These are phyloP conservation scores for Mionectes olivaceus DNA, from an alignment of 2,797 vertebrate genomes.

Conservation along the genomic window DNA sequence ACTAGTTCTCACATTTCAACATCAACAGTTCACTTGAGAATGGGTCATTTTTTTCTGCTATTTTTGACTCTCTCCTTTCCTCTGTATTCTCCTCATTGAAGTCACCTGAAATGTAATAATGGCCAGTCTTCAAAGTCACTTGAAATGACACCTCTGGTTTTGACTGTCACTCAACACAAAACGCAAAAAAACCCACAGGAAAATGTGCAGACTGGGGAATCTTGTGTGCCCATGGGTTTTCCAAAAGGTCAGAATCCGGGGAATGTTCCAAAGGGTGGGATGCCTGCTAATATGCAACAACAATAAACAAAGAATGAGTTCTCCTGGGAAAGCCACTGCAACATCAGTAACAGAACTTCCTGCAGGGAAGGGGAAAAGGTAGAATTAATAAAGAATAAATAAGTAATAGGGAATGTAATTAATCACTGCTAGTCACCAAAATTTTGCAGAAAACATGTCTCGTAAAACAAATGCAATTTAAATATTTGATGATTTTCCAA, in stretches of 20 bases:
- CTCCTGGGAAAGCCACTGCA: background rate
- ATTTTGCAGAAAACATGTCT: background rate
- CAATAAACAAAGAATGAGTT: background rate
- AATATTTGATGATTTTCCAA: slow-evolving; percentile 52
- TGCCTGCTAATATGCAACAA: background rate
- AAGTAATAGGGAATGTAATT: background rate
- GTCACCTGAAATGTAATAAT: background rate
- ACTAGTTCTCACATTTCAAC: background rate
- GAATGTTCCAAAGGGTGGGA: background rate
- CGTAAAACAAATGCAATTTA: slow-evolving; percentile 22
- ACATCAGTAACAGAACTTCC: background rate
- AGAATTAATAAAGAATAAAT: background rate
- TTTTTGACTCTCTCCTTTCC: background rate
- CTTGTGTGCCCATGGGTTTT: background rate
- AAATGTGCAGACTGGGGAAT: background rate
- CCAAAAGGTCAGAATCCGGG: background rate
- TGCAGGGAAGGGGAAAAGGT: background rate
- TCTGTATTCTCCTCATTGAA: background rate
- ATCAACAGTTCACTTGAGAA: background rate
- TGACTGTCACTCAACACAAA: background rate
- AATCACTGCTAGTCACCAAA: background rate
- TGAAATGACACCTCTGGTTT: background rate
- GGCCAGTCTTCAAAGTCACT: no score
- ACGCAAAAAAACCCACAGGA: background rate
- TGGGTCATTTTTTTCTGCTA: background rate